A percentile compares a stretch with the other conserved stretches of the same genome.
These are phyloP conservation scores for Mastigias papua DNA, from an alignment of 30 jellyfish, hydroid and myxozoan species.

Conservation along the genomic window DNA sequence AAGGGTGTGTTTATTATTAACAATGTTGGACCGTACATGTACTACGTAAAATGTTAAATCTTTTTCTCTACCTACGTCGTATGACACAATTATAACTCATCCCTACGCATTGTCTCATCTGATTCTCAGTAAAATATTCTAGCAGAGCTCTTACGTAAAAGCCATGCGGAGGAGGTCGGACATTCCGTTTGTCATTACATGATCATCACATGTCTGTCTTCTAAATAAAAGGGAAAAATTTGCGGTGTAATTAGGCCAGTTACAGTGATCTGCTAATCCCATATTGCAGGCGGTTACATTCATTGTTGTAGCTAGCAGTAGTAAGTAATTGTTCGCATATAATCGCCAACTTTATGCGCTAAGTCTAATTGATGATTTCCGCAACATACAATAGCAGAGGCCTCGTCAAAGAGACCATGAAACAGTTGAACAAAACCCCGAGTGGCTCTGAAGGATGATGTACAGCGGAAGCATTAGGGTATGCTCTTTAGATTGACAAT, in stretches of 20 bases:
- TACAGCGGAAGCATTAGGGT: conserved; percentile 28
- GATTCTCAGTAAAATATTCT: too few relatives aligned
- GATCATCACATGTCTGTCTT: background rate
- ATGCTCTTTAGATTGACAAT: background rate
- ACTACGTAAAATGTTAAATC: too few relatives aligned
- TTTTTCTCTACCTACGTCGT: too few relatives aligned
- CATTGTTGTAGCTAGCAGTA: conserved; percentile 20
- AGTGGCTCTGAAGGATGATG: background rate
- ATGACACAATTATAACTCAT: too few relatives aligned
- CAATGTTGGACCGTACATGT: too few relatives aligned
- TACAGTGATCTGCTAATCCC: conserved; percentile 18
- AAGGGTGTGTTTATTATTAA: too few relatives aligned
- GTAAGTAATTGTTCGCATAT: conserved; percentile 37
- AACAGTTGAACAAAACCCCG: background rate
- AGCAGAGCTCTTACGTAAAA: background rate
- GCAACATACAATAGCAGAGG: background rate
- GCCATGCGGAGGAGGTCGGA: background rate
- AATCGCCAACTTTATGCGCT: conserved; percentile 18
- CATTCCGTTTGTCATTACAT: background rate
- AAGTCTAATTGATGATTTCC: conserved; percentile 28
- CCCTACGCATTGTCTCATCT: too few relatives aligned
- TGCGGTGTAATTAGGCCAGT: conserved; percentile 56
- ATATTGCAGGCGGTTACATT: conserved; percentile 11
- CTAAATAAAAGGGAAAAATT: background rate
- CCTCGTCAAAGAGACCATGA: background rate